Base-by-base conservation (phyloP, 2,797 vertebrate species). In the Poeciliopsis gracilis region DNA sequence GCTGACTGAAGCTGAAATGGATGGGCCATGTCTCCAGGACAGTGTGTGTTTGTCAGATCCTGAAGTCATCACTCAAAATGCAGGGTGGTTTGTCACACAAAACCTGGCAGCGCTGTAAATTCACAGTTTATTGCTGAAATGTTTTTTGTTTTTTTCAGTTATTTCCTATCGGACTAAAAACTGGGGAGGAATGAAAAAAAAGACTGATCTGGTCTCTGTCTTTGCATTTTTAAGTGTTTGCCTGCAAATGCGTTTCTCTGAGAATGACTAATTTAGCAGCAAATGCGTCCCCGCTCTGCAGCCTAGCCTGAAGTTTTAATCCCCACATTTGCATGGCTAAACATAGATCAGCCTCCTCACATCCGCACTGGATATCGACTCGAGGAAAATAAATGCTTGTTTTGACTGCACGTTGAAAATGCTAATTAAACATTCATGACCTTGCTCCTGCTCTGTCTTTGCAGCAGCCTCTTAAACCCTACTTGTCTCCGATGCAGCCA, bases 261-360 rank as follows among this genome's bases (percentile, higher is more conserved):
- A 75, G 84, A 92, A 90, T 90, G 83, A 90, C 89, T 92, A 90
- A 92, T 94, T 92, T 89, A 91, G 86, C 86, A 89, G 88, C 45
- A 6, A 80, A 84, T 30, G 36, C 78, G 77, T 90, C 76, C 76
- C 75, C 1, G 73, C 90, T 91, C 85, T 86, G 75, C 89, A 86
- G 89, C 90, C 86, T 83, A 79, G 91, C 87, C 88, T 87, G 73
- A 85, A 92, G 90, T 93, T 93, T 92, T 92, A 94, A 93, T 94
- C 92, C 90, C 81, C 87, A 86, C 85, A 94, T 93, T 93, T 93
- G 89, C 93, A 92, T 91, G 86, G 86, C 92, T 94, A 93, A 94
- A 93, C 91, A 92, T 93, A 93, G 92, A 92, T 88, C 90, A 91
- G 88, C 88, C 87, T 84, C 83, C 79, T 77, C 90, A 87, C 86